These are phyloP conservation scores for Cantharis nigra DNA, from an alignment of 2,888 invertebrate genomes.

Conservation along the genomic window DNA sequence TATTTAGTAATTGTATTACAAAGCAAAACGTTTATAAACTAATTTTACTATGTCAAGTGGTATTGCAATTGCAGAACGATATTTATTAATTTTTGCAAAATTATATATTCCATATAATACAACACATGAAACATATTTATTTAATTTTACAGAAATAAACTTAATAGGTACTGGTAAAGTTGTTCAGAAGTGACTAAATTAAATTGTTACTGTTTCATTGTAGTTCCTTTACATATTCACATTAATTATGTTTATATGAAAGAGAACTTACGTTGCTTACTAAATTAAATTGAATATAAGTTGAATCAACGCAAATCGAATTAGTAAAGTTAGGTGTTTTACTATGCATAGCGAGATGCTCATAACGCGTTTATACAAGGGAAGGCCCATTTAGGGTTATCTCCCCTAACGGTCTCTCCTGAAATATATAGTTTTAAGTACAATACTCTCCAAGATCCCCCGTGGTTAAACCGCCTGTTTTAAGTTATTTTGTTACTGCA, in stretches of 20 bases:
- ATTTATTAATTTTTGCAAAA: constrained; percentile 12
- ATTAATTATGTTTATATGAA: background rate
- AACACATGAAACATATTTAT: no score
- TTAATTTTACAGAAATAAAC: no score
- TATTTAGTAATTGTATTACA: constrained; percentile 19
- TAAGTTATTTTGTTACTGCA: constrained; percentile 28
- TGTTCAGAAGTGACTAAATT: background rate
- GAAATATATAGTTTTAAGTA: constrained; percentile 44
- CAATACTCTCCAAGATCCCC: constrained; percentile 38
- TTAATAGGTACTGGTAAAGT: background rate
- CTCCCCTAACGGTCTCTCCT: constrained; percentile 42
- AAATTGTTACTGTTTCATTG: background rate
- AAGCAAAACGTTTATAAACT: constrained; percentile 25
- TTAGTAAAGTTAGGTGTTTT: constrained; percentile 42
- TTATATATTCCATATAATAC: background rate
- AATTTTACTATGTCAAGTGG: constrained; percentile 16
- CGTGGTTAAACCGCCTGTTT: constrained; percentile 35
- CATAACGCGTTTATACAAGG: constrained; percentile 47
- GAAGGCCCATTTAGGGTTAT: constrained; percentile 46
- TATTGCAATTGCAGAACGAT: constrained; percentile 5
- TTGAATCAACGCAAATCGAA: constrained; percentile 42
- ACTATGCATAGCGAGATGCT: constrained; percentile 44
- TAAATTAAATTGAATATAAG: constrained; percentile 37
- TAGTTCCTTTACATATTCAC: background rate
- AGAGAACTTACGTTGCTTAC: background rate